phyloP scores from a whole-genome alignment of 2,113 vertebrate species.

The Prietella phreatophila region DNA sequence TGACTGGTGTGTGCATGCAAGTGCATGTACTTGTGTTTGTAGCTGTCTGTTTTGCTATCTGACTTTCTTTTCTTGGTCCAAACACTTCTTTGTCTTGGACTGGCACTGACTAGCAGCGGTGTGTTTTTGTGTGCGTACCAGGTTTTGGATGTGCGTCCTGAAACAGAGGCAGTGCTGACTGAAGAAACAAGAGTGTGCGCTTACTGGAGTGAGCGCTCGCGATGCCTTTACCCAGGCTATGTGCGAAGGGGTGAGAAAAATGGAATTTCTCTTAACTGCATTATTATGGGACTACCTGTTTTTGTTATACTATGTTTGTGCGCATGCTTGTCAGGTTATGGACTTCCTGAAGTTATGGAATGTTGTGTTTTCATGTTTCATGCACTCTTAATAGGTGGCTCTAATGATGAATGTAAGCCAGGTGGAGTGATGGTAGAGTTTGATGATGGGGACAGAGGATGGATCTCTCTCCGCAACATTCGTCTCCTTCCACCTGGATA shows the following conservation, averaged over 20 bases:
- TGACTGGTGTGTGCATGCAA: constrained; percentile 57
- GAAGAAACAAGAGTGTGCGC: constrained; percentile 89
- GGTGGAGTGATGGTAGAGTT: constrained; percentile 91
- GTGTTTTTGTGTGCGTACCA: constrained; percentile 66
- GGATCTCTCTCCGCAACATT: constrained; percentile 89
- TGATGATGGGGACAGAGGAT: constrained; percentile 90
- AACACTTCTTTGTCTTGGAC: constrained; percentile 37
- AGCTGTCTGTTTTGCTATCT: constrained; percentile 44
- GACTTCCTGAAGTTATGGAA: neutral
- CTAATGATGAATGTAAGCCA: constrained; percentile 80
- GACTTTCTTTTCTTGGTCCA: constrained; percentile 43
- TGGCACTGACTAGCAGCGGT: constrained; percentile 42
- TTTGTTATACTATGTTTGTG: neutral
- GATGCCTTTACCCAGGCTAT: constrained; percentile 89
- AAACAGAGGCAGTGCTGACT: constrained; percentile 75
- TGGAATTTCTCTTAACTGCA: neutral
- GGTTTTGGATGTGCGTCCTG: constrained; percentile 87
- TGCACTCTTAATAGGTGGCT: constrained; percentile 61
- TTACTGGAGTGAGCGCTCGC: constrained; percentile 94
- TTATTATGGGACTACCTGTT: neutral
- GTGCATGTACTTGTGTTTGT: constrained; percentile 50
- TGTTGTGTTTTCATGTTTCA: neutral
- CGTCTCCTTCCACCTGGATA: constrained; percentile 91
- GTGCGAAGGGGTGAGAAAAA: constrained; percentile 81
- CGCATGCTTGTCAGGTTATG: neutral